A percentile compares a stretch with the other conserved stretches of the same genome.
Conservation (phyloP, 2,797 vertebrate genomes). For the Eupleurogrammus muticus region DNA sequence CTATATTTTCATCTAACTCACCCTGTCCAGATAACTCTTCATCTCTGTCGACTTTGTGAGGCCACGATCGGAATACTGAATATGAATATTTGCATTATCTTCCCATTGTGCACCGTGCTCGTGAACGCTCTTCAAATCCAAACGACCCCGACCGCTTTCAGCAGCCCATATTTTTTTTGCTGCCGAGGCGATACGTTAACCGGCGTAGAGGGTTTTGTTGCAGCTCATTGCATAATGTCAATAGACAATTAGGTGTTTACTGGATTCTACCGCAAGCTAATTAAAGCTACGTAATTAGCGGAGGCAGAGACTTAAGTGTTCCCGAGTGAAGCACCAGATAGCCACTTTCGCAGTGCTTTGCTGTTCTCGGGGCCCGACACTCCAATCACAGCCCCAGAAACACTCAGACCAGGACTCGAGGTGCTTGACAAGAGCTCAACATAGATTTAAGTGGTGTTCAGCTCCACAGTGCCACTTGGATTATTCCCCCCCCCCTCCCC, state of each 20-base stretch:
- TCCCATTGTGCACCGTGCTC: conserved; percentile 15
- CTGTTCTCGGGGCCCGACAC: conserved; percentile 49
- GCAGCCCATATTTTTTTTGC: conserved; percentile 61
- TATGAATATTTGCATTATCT: conserved; percentile 46
- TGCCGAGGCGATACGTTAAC: conserved; percentile 66
- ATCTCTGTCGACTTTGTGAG: conserved; percentile 68
- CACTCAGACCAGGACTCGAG: conserved; percentile 55
- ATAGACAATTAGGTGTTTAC: conserved; percentile 86
- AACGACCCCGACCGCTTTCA: conserved; percentile 54
- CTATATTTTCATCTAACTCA: conserved; percentile 48
- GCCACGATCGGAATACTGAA: conserved; percentile 70
- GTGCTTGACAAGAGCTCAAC: conserved; percentile 60
- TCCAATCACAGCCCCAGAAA: conserved; percentile 60
- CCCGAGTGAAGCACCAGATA: conserved; percentile 76
- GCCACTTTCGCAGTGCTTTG: conserved; percentile 65
- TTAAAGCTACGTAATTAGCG: conserved; percentile 82
- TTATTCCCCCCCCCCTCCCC: too few species aligned
- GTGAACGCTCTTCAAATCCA: conserved; percentile 33
- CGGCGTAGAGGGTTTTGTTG: conserved; percentile 79
- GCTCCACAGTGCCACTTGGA: conserved; percentile 1
- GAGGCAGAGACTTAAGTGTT: conserved; percentile 79
- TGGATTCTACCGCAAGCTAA: conserved; percentile 81
- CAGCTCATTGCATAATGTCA: conserved; percentile 83
- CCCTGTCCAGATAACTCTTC: conserved; percentile 34
- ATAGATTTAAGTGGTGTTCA: conserved; percentile 57